These are phyloP conservation scores for Drosophila borborema DNA, from an alignment of 2,888 invertebrate species.

Conservation along the genomic window DNA sequence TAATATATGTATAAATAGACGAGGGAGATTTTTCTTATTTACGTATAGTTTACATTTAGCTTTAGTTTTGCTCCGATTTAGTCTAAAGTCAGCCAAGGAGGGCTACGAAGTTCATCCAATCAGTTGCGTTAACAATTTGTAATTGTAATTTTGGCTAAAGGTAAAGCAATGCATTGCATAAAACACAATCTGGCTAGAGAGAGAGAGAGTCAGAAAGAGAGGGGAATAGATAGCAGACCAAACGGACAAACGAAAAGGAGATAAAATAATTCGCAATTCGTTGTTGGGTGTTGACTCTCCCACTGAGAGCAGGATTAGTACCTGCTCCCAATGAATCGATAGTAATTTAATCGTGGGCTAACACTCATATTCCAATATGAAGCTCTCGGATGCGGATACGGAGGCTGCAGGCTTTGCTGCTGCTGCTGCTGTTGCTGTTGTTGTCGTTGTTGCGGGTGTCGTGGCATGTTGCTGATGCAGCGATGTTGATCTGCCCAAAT, in stretches of 20 bases:
- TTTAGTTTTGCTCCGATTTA: not conserved
- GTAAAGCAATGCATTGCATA: conserved; percentile 30
- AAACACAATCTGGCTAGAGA: conserved; percentile 20
- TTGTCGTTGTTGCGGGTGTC: conserved; percentile 24
- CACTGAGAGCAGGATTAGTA: not conserved
- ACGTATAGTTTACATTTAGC: conserved; percentile 24
- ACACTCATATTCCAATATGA: conserved; percentile 84
- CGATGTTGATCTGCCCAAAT: conserved; percentile 61
- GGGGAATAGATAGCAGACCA: conserved; percentile 4
- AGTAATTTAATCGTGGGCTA: conserved; percentile 74
- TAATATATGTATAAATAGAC: conserved; percentile 8
- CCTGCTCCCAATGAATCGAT: conserved; percentile 45
- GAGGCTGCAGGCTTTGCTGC: conserved; percentile 24
- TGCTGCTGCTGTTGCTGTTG: conserved; percentile 15
- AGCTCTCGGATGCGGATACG: conserved; percentile 67
- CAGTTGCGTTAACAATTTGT: conserved; percentile 62
- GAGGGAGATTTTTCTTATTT: conserved; percentile 5
- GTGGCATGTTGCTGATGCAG: conserved; percentile 49
- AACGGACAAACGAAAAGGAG: conserved; percentile 11
- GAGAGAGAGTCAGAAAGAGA: not conserved
- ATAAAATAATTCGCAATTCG: conserved; percentile 27
- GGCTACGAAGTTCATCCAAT: conserved; percentile 48
- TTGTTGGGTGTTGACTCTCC: conserved; percentile 13
- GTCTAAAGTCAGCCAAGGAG: not conserved
- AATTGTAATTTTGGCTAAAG: conserved; percentile 69